Evolutionary conservation across 2,113 vertebrate genomes (phyloP).

Genomic region (Sitta europaea): DNA sequence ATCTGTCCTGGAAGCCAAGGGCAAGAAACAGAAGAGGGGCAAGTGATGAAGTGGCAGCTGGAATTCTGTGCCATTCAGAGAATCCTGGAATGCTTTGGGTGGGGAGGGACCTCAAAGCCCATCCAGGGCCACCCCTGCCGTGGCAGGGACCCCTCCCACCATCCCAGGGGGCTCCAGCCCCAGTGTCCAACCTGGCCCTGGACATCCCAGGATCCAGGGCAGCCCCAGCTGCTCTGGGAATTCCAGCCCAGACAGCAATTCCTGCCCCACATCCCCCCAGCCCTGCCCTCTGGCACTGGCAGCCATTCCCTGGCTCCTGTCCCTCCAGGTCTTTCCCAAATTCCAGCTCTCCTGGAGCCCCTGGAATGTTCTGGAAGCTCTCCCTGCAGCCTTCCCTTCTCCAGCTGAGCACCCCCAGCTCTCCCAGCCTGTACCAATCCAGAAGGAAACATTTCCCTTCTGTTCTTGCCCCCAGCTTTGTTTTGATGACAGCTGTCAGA

Average conservation of each 20-base stretch:
- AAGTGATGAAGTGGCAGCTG: not conserved
- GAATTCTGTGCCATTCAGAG: rapidly evolving
- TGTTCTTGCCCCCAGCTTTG: not conserved
- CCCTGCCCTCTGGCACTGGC: not conserved
- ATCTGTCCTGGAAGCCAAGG: not conserved
- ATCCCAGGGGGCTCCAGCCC: not conserved
- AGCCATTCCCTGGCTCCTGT: not conserved
- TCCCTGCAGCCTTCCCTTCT: not conserved
- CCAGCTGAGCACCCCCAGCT: rapidly evolving
- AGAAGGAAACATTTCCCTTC: not conserved
- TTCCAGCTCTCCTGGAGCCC: not conserved
- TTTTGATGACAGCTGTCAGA: not conserved
- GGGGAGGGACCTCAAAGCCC: rapidly evolving
- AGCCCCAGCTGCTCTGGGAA: not conserved
- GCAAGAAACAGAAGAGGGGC: not conserved
- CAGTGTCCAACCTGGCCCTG: not conserved
- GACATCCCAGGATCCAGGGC: not conserved
- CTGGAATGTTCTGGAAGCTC: no score
- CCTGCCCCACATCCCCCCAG: not conserved
- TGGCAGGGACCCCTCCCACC: not conserved
- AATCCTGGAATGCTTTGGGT: not conserved
- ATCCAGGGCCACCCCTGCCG: not conserved
- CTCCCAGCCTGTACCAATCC: rapidly evolving
- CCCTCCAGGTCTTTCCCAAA: not conserved
- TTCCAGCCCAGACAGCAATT: not conserved